A percentile compares a stretch with the other conserved stretches of the same genome.
Evolutionary conservation across 2,888 invertebrate genomes (phyloP).

Genomic region (Antheraea yamamai): DNA sequence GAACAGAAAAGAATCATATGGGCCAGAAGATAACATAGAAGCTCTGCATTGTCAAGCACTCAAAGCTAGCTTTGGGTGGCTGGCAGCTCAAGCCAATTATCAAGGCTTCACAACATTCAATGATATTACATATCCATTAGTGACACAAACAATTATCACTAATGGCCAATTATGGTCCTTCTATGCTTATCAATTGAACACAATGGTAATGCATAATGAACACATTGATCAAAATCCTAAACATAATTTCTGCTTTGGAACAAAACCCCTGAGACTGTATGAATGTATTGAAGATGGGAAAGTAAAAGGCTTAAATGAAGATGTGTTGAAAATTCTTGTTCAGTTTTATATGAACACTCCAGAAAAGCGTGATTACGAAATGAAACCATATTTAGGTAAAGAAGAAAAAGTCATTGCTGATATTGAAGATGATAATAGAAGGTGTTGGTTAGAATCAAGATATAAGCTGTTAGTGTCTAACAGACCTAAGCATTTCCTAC

Average conservation of each 20-base stretch:
- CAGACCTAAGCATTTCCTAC: constrained; percentile 82
- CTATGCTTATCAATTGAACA: constrained; percentile 96
- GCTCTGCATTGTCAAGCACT: constrained; percentile 89
- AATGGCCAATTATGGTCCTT: constrained; percentile 94
- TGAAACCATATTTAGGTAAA: constrained; percentile 88
- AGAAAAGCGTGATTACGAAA: constrained; percentile 80
- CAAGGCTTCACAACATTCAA: constrained; percentile 95
- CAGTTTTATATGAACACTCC: constrained; percentile 89
- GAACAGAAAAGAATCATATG: constrained; percentile 69
- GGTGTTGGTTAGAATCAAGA: constrained; percentile 85
- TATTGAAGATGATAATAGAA: constrained; percentile 85
- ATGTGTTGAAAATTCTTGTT: constrained; percentile 87
- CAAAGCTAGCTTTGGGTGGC: constrained; percentile 90
- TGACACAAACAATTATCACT: constrained; percentile 93
- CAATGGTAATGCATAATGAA: constrained; percentile 85
- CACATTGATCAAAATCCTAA: constrained; percentile 85
- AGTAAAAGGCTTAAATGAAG: constrained; percentile 90
- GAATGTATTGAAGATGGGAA: constrained; percentile 87
- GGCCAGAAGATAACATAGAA: constrained; percentile 82
- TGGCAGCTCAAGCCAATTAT: constrained; percentile 89
- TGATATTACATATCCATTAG: constrained; percentile 95
- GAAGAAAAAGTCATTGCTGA: constrained; percentile 84
- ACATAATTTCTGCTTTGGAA: constrained; percentile 91
- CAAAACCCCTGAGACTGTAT: constrained; percentile 87
- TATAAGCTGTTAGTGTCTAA: constrained; percentile 88